Base-by-base conservation (phyloP, 2,113 vertebrate genomes). In the Bettongia penicillata region DNA sequence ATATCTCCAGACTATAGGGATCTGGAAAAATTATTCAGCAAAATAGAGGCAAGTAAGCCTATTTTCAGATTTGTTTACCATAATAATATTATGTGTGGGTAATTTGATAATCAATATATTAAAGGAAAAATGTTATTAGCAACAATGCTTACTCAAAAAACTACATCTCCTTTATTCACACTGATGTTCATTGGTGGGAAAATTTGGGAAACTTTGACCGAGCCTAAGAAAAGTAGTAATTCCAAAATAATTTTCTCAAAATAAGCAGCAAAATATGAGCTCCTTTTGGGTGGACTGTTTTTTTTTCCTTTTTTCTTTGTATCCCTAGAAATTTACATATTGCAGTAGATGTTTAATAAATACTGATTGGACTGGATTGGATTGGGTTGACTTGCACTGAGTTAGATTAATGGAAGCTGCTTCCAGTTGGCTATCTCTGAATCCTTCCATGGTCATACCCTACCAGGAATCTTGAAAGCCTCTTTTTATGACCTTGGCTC, bases 151-250 rank as follows among this genome's bases (percentile, higher is more conserved):
- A 37, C 57, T 57, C 55, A 57, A 28, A 57, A 10, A 61, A 68
- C 11, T 11, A 68, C 31, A 68, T 68, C 57, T 68, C 28, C 31
- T 68, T 68, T 68, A 68, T 68, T 68, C 57, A 68, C 12, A 57
- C 8, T 10, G 8, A 68, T 68, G 57, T 2, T 10, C 31, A 68
- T 37, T 37, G 10, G 28, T 31, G 28, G 28, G 37, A 68, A 68
- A 37, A 37, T 37, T 37, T 68, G 57, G 31, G 10, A 55, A 55
- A 55, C 8, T 55, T 55, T 26, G 53, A 55, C 53, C 53, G 77
- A 16, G 7, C 50, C 96, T 90, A 95, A 77, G 55, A 90, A 95
- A 68, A n/a, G 12, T 37, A 94, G 90, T 57, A 22, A 48, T 95
- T 31, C 89, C 91, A 68, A 43, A 92, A 89, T 25, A 51, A 7